phyloP scores from a whole-genome alignment of 2,113 vertebrate genomes.

The Bucco capensis region DNA sequence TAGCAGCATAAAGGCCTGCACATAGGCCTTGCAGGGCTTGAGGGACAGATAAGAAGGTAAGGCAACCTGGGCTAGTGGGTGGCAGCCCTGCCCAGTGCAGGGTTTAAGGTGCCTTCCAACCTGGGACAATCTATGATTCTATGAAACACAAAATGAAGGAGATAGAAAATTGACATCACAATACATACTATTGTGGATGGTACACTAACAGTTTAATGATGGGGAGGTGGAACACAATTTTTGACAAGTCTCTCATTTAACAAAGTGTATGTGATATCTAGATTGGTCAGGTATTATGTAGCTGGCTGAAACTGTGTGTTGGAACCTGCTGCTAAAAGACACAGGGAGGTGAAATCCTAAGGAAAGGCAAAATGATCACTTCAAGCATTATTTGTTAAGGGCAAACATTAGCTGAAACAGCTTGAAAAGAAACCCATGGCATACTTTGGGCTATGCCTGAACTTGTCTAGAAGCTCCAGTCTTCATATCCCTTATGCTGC shows the following conservation, averaged over 20 bases:
- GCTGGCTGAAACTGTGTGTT: neutral
- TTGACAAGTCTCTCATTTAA: neutral
- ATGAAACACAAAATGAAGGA: neutral
- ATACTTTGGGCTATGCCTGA: neutral
- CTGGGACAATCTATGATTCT: no score
- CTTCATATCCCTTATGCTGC: neutral
- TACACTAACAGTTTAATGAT: neutral
- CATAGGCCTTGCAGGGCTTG: neutral
- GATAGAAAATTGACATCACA: neutral
- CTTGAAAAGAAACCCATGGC: neutral
- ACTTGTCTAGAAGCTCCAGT: neutral
- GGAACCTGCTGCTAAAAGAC: neutral
- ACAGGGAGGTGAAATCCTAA: neutral
- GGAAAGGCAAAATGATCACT: neutral
- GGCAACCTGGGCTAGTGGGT: no score
- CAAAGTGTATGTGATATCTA: rapidly evolving
- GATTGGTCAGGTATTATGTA: neutral
- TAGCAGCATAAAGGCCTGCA: neutral
- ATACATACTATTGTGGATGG: neutral
- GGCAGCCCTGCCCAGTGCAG: no score
- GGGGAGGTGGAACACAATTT: neutral
- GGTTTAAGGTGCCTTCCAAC: no score
- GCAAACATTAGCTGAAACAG: neutral
- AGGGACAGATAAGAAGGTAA: neutral
- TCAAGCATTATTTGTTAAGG: neutral